Evolutionary conservation across 1,140 invertebrate genomes (phyloP).

Genomic region (Leucophenga varia): DNA sequence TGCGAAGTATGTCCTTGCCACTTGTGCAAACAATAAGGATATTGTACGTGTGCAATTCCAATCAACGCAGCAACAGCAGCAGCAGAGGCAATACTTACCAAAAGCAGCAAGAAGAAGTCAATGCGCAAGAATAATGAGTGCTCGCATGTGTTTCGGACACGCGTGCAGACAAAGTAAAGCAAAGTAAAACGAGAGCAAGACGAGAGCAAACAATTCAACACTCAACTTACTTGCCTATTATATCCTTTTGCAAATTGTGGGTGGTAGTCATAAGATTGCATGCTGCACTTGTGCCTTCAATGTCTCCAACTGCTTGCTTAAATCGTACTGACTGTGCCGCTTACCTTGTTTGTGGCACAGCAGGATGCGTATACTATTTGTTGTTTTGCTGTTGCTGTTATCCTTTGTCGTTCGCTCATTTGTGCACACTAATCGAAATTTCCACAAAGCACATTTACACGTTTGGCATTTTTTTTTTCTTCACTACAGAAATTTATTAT

Average conservation of each 20-base stretch:
- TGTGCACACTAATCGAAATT: too few species aligned
- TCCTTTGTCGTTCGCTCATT: too few species aligned
- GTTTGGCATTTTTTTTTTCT: too few species aligned
- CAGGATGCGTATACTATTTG: conserved; percentile 13
- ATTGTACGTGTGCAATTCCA: not conserved
- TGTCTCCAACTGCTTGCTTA: not conserved
- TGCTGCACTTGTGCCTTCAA: not conserved
- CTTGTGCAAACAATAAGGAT: conserved; percentile 45
- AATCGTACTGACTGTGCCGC: conserved; percentile 8
- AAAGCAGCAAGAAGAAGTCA: conserved; percentile 22
- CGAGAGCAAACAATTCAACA: too few species aligned
- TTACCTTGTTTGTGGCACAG: conserved; percentile 49
- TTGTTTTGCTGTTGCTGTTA: too few species aligned
- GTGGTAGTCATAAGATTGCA: conserved; percentile 5
- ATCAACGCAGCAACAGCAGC: too few species aligned
- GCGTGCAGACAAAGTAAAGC: conserved; percentile 25
- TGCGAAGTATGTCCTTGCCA: conserved; percentile 25
- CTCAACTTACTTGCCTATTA: conserved; percentile 24
- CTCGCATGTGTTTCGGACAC: conserved; percentile 51
- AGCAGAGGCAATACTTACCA: not conserved
- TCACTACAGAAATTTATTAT: too few species aligned
- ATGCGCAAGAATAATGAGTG: conserved; percentile 51
- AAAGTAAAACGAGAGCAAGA: too few species aligned
- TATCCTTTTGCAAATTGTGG: conserved; percentile 10
- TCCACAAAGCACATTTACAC: too few species aligned